Conservation (phyloP, 2,113 vertebrate species). For the Nasalis larvatus region DNA sequence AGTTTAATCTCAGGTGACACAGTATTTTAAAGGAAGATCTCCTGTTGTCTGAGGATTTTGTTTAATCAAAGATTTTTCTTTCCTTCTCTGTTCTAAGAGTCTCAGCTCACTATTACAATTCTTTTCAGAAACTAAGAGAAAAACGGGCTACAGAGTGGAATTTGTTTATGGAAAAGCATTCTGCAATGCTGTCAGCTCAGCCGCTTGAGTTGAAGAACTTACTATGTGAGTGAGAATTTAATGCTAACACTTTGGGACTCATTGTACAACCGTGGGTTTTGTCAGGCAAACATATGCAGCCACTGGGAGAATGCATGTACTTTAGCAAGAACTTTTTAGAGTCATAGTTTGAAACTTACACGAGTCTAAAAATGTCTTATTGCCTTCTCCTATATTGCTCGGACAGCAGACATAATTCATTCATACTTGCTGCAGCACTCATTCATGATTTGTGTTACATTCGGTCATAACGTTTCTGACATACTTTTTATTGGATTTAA, state of each 20-base stretch:
- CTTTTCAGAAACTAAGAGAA: neutral
- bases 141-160: neutral
- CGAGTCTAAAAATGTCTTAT: constrained; percentile 47
- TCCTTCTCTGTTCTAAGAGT: neutral
- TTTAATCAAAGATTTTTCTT: neutral
- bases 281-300: constrained; percentile 64
- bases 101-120: neutral
- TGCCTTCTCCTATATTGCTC: neutral
- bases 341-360: constrained; percentile 63
- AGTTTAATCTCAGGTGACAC: neutral
- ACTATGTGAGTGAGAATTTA: constrained; percentile 65
- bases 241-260: constrained; percentile 49
- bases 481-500: constrained; percentile 71
- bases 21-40: neutral
- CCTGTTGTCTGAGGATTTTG: neutral
- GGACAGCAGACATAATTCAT: constrained; percentile 56
- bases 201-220: constrained; percentile 28
- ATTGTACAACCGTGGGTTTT: constrained; percentile 45
- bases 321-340: constrained; percentile 70
- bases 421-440: neutral
- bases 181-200: constrained; percentile 45
- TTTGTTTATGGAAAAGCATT: constrained; percentile 56
- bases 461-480: constrained; percentile 63
- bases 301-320: constrained; percentile 46
- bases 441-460: constrained; percentile 65